phyloP scores from a whole-genome alignment of 2,797 vertebrate genomes.

The Alfaro cultratus region DNA sequence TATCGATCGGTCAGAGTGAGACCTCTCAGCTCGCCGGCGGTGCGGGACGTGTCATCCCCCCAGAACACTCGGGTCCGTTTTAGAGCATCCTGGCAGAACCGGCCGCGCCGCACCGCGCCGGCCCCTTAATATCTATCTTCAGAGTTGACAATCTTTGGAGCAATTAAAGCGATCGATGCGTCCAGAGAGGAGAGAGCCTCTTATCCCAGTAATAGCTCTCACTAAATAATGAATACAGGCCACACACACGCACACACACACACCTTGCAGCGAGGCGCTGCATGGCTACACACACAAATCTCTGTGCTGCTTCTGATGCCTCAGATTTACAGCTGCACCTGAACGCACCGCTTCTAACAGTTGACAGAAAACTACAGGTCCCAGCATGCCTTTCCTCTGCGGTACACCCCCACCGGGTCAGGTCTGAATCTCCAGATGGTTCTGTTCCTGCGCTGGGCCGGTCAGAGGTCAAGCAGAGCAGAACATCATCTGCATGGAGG shows the following conservation, averaged over 20 bases:
- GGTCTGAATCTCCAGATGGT: too few species aligned
- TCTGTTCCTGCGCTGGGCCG: too few species aligned
- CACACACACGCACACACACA: conserved; percentile 45
- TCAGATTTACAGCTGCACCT: background rate
- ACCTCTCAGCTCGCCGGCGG: conserved; percentile 56
- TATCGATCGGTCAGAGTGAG: conserved; percentile 70
- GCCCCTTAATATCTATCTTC: conserved; percentile 84
- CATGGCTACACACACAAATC: conserved; percentile 32
- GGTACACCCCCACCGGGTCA: background rate
- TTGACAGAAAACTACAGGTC: background rate
- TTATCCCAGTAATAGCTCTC: conserved; percentile 84
- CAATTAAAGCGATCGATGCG: conserved; percentile 85
- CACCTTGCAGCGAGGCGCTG: background rate
- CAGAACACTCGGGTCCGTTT: conserved; percentile 24
- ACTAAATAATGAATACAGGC: conserved; percentile 83
- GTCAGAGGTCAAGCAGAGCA: background rate
- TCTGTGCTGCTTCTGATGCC: background rate
- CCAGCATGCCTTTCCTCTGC: background rate
- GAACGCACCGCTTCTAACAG: background rate
- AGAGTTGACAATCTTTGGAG: conserved; percentile 84
- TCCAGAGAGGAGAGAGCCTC: conserved; percentile 76
- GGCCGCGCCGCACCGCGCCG: conserved; percentile 41
- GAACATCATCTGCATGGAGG: background rate
- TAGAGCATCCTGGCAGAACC: conserved; percentile 67
- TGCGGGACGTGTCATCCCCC: conserved; percentile 66